Base-by-base conservation (phyloP, 2,888 invertebrate species). In the Caenorhabditis sp. region DNA sequence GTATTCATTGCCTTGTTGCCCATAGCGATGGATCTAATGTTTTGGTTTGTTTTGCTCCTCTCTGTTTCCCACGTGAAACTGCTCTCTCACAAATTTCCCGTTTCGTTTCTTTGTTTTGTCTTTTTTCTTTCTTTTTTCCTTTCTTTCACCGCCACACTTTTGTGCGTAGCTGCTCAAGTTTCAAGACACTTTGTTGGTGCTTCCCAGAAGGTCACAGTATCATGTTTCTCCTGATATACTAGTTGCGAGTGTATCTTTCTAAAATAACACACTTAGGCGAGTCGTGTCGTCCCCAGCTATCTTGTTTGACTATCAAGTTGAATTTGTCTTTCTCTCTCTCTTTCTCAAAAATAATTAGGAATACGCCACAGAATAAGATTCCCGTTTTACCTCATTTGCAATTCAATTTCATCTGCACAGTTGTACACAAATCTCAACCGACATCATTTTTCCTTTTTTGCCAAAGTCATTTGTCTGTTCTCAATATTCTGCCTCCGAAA, bases 301-400 rank as follows among this genome's bases (percentile, higher is more conserved):
- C 61, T 35, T 55, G 61, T 62, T 62, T 50, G 60, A 61, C 58
- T 20, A 62, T 78, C 51, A 64, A 58, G 40, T 70, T 58, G 64
- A 65, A 58, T 70, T 40, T 70, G 58, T 40, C 40, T 13, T 40
- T n/a, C n/a, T n/a, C n/a, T n/a, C n/a, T n/a, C n/a, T n/a, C n/a
- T n/a, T n/a, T n/a, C n/a, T n/a, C n/a, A 56, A 61, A 58, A 72
- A 72, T 62, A 79, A 79, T 78, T 78, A 70, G 70, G 53, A n/a
- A n/a, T 60, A 74, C 64, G 62, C 62, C 53, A 50, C 51, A 69
- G 47, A 64, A 56, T 51, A 68, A 40, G 51, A 60, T 68, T 69
- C 77, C 61, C 77, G 77, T 77, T 77, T 62, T 69, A 77, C 77
- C 62, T 77, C 68, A 77, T 77, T 77, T 77, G 77, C 77, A 77